Conservation (phyloP, 2,888 invertebrate species). For the Taphrorychus bicolor region DNA sequence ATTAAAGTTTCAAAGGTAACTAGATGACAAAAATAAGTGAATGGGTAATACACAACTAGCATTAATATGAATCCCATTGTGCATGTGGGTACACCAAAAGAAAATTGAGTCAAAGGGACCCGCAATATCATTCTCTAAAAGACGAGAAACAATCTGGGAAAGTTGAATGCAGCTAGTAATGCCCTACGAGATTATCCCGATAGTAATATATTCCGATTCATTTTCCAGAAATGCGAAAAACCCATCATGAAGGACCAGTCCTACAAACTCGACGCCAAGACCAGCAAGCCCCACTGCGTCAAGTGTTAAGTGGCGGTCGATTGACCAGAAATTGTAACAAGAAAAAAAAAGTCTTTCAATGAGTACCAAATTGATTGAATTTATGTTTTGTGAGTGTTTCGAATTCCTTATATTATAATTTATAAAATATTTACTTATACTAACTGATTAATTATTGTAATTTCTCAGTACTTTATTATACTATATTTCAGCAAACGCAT, state of each 20-base stretch:
- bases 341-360: neutral
- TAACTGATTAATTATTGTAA: slow-evolving; percentile 1
- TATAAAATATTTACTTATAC: slow-evolving; percentile 5
- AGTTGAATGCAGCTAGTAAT: too few relatives aligned
- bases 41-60: too few relatives aligned
- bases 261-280: slow-evolving; percentile 77
- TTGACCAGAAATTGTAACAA: neutral
- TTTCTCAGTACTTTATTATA: neutral
- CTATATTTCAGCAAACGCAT: neutral
- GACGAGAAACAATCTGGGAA: too few relatives aligned
- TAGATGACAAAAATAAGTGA: too few relatives aligned
- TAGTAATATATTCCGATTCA: neutral
- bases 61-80: too few relatives aligned
- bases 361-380: neutral
- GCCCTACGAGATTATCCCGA: too few relatives aligned
- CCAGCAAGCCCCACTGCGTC: slow-evolving; percentile 79
- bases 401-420: neutral
- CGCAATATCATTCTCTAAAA: too few relatives aligned
- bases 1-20: too few relatives aligned
- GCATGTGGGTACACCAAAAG: neutral
- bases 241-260: slow-evolving; percentile 78
- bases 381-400: slow-evolving; percentile 1
- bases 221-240: slow-evolving; percentile 75
- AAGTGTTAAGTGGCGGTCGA: slow-evolving; percentile 44
- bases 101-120: too few relatives aligned